Percentiles rank a stretch among this genome's conserved stretches.
These are phyloP conservation scores for Aleiodes leptofemur DNA, from an alignment of 2,888 invertebrate genomes.

Conservation along the genomic window DNA sequence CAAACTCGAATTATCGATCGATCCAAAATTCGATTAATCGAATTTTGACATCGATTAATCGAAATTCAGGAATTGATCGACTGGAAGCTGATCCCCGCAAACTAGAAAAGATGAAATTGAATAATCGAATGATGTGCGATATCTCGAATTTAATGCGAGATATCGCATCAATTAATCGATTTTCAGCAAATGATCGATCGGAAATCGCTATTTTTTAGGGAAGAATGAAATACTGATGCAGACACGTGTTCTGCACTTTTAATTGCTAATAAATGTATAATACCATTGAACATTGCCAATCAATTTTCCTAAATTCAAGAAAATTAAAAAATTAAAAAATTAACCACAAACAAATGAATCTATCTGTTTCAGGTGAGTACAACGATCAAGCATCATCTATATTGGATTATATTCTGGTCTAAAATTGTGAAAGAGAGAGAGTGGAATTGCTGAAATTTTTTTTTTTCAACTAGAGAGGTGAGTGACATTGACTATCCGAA, in stretches of 20 bases:
- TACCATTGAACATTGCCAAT: neutral
- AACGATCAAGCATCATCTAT: constrained; percentile 24
- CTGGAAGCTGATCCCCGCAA: too few relatives aligned
- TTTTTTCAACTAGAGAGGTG: constrained; percentile 3
- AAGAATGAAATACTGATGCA: neutral
- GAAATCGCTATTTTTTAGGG: neutral
- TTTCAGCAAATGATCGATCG: too few relatives aligned
- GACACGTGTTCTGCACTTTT: too few relatives aligned
- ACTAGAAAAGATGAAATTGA: too few relatives aligned
- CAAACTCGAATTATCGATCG: too few relatives aligned
- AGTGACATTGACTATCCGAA: constrained; percentile 35
- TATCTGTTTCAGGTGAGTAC: constrained; percentile 59
- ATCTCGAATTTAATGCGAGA: too few relatives aligned
- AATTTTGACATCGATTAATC: too few relatives aligned
- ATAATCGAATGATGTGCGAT: too few relatives aligned
- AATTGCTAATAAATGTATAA: neutral
- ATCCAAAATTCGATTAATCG: too few relatives aligned
- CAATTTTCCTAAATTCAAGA: neutral
- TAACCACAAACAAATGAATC: neutral
- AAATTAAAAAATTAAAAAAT: neutral
- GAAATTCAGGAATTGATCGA: too few relatives aligned
- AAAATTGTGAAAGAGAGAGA: neutral
- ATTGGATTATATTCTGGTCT: constrained; percentile 20
- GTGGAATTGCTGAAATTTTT: too few relatives aligned
- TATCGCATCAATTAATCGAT: too few relatives aligned